Percentiles rank a stretch among this genome's conserved stretches.
These are phyloP conservation scores for Phodopus roborovskii DNA, from an alignment of 2,113 vertebrate species.

Conservation along the genomic window DNA sequence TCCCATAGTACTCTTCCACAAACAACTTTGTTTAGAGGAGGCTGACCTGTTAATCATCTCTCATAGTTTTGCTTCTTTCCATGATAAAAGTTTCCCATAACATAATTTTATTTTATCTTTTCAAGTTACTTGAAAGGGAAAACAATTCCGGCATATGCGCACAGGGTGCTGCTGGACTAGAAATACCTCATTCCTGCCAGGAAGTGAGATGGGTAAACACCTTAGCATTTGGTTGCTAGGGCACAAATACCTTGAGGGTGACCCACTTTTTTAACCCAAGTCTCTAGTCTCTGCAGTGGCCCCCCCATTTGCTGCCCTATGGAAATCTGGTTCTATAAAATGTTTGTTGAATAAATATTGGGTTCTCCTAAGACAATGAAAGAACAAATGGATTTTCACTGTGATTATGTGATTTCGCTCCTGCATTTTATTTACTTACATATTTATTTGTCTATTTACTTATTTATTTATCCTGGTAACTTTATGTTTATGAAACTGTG, in stretches of 20 bases:
- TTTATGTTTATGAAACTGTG: constrained; percentile 31
- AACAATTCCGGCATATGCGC: not conserved
- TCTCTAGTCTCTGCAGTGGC: not conserved
- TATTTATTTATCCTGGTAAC: not conserved
- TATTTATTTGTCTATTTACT: not conserved
- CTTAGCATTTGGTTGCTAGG: not conserved
- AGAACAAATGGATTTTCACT: constrained; percentile 22
- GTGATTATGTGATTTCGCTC: not conserved
- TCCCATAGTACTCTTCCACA: not conserved
- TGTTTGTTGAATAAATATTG: constrained; percentile 38
- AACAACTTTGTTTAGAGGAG: not conserved
- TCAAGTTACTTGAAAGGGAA: not conserved
- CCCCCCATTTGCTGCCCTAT: not conserved
- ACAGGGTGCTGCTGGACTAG: not conserved
- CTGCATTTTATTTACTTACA: too few relatives aligned
- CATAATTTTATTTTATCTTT: constrained; percentile 35
- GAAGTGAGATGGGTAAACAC: not conserved
- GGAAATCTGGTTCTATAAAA: not conserved
- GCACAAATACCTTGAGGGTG: not conserved
- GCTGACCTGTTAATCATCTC: not conserved
- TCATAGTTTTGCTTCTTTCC: not conserved
- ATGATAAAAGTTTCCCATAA: not conserved
- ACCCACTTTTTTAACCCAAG: not conserved
- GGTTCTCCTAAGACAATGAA: not conserved
- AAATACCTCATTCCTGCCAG: not conserved